A percentile compares a stretch with the other conserved stretches of the same genome.
phyloP scores from a whole-genome alignment of 1,140 invertebrate species.

The Drosophila rufa region DNA sequence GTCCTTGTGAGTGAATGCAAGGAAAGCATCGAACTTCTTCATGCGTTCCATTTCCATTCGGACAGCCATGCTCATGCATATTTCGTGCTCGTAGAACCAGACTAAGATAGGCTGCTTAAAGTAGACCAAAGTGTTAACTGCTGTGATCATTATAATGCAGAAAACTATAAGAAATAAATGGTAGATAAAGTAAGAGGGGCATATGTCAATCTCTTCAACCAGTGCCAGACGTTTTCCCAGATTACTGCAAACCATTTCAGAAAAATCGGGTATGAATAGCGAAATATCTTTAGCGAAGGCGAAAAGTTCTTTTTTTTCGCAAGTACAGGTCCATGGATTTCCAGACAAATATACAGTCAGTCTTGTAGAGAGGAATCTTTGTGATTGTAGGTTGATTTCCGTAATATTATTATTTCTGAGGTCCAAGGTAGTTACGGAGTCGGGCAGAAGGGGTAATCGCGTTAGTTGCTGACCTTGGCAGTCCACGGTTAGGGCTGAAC shows the following conservation, averaged over 20 bases:
- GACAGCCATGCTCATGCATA: slow-evolving; percentile 6
- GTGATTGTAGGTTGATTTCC: not conserved
- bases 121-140: slow-evolving; percentile 1
- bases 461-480: not conserved
- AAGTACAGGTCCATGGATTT: slow-evolving; percentile 22
- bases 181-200: slow-evolving; percentile 2
- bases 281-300: not conserved
- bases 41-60: not conserved
- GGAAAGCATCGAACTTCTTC: slow-evolving; percentile 17
- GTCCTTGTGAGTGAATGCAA: slow-evolving; percentile 25
- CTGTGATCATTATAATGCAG: too few relatives aligned
- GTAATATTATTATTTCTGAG: slow-evolving; percentile 8
- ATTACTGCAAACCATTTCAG: not conserved
- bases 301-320: not conserved
- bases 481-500: slow-evolving; percentile 2
- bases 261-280: not conserved
- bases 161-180: not conserved
- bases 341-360: not conserved
- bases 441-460: not conserved
- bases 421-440: not conserved
- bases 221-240: too few relatives aligned
- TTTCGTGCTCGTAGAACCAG: slow-evolving; percentile 25
- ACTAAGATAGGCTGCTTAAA: slow-evolving; percentile 10
- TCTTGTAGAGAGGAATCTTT: not conserved
- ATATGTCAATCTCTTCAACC: slow-evolving; percentile 1